Base-by-base conservation (phyloP, 2,113 vertebrate genomes). In the Fulmarus glacialis region DNA sequence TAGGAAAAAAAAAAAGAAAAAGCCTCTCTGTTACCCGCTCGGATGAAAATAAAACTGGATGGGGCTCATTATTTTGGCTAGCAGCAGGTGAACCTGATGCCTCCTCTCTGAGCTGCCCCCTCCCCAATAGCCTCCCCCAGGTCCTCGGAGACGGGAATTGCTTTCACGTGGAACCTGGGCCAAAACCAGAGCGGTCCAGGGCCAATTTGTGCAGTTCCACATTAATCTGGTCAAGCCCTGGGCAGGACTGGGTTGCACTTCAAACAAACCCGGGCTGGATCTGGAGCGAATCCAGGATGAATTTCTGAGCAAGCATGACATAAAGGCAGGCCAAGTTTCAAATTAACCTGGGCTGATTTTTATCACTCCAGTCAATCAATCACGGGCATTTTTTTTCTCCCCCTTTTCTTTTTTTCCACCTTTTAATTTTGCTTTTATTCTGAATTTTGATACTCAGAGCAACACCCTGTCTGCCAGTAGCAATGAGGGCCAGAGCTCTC, bases 1-100 rank as follows among this genome's bases (percentile, higher is more conserved):
- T 5, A 64, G 45, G 38, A 47, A 47, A 19, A 22, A 53, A 11
- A 12, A 12, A 4, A 34, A 11, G 23, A 26, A 34, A 75, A 62
- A 50, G 3, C 13, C 18, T 52, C 29, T n/a, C 45, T n/a, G 29
- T n/a, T 40, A 42, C 26, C 40, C 3, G 0, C 7, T 34, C 1
- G 0, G 52, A 36, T 70, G 66, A 43, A 45, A 36, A 55, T 16
- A 81, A 43, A 64, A 9, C 55, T 45, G 78, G n/a, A 34, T 36
- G 24, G 8, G 50, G 29, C 7, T 74, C 18, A 6, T 56, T 56
- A 19, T 87, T 74, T 75, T 71, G 50, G 36, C 68, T 30, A 32
- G 56, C 5, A 56, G 70, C 64, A 82, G 73, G 68, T 86, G 43
- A 86, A 72, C 12, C 10, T 48, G 81, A 14, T 38, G 48, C 59